Conservation (phyloP, 2,888 invertebrate genomes). For the Bhutanitis thaidina region DNA sequence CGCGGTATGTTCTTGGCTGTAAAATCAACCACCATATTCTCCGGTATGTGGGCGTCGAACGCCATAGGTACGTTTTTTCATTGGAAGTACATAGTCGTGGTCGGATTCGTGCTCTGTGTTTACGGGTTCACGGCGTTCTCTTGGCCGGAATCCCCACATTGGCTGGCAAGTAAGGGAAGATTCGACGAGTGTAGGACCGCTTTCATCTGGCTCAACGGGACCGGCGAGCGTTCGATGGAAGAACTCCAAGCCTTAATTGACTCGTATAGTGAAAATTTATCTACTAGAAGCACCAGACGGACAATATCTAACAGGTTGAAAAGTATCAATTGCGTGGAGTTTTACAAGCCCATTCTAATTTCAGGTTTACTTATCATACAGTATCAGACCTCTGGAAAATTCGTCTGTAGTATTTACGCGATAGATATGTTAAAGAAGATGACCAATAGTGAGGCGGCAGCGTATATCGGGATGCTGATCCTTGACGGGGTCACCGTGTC, state of each 20-base stretch:
- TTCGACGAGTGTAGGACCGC: no score
- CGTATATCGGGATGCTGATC: conserved; percentile 16
- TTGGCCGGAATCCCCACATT: no score
- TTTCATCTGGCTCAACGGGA: no score
- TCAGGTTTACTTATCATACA: neutral
- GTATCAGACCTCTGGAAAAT: conserved; percentile 43
- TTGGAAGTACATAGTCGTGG: conserved; percentile 36
- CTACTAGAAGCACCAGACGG: no score
- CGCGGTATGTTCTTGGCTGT: conserved; percentile 34
- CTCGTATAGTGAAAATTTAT: no score
- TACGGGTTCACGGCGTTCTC: conserved; percentile 25
- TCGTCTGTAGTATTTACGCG: conserved; percentile 44
- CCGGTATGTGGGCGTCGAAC: conserved; percentile 40
- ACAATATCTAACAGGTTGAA: no score
- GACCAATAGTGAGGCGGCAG: conserved; percentile 34
- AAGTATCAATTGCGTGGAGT: no score
- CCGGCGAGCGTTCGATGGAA: no score
- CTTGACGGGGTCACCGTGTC: conserved; percentile 24
- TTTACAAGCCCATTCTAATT: conserved; percentile 20
- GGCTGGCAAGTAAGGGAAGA: no score
- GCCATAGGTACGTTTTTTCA: conserved; percentile 37
- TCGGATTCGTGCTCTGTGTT: conserved; percentile 31
- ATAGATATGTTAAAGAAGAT: conserved; percentile 45
- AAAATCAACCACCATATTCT: conserved; percentile 33
- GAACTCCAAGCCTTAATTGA: no score